phyloP scores from a whole-genome alignment of 2,797 vertebrate genomes.

The Coreius guichenoti region DNA sequence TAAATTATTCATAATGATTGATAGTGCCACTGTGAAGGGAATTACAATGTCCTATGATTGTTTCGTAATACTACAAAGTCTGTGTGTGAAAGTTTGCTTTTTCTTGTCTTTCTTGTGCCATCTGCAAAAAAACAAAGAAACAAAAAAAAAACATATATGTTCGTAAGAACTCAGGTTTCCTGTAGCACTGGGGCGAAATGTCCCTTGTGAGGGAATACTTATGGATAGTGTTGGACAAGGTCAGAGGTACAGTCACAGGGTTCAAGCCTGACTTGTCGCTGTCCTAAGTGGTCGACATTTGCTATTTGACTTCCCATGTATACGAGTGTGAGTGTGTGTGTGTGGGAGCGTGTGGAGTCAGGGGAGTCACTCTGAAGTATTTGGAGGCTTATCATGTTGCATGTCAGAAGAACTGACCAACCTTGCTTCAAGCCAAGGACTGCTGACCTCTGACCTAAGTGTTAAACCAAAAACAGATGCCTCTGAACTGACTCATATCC shows the following conservation, averaged over 20 bases:
- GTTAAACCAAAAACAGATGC: slow-evolving; percentile 90
- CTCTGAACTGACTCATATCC: slow-evolving; percentile 88
- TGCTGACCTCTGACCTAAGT: slow-evolving; percentile 84
- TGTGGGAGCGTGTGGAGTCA: slow-evolving; percentile 62
- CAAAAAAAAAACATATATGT: background rate
- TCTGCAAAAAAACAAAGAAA: background rate
- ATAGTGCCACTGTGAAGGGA: slow-evolving; percentile 11
- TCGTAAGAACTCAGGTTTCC: slow-evolving; percentile 2
- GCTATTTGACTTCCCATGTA: slow-evolving; percentile 55
- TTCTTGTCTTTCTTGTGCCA: background rate
- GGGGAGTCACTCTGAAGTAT: slow-evolving; percentile 75
- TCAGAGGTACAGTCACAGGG: slow-evolving; percentile 76
- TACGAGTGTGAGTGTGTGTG: slow-evolving; percentile 28
- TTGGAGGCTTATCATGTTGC: slow-evolving; percentile 80
- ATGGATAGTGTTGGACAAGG: slow-evolving; percentile 71
- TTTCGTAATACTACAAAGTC: background rate
- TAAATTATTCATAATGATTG: slow-evolving; percentile 28
- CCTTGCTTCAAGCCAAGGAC: slow-evolving; percentile 83
- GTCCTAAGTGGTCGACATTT: slow-evolving; percentile 67
- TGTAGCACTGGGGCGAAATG: slow-evolving; percentile 12
- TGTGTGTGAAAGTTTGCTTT: background rate
- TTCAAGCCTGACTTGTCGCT: slow-evolving; percentile 71
- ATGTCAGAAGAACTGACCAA: slow-evolving; percentile 81
- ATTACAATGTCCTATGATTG: slow-evolving; percentile 18
- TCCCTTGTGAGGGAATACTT: slow-evolving; percentile 19